Conservation (phyloP, 2,888 invertebrate species). For the Chamaedrilus cognettii region DNA sequence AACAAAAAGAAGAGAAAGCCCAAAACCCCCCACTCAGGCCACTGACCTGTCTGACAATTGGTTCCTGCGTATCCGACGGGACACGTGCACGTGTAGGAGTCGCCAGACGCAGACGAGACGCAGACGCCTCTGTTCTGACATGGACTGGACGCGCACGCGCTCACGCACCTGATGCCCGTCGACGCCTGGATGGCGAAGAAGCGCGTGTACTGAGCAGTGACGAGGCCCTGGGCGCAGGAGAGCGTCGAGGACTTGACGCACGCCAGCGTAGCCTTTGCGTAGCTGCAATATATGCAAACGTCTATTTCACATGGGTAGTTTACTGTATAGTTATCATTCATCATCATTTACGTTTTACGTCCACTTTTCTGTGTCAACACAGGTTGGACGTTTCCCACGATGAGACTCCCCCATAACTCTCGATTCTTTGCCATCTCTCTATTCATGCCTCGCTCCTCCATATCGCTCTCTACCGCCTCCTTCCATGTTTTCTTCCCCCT, state of each 20-base stretch:
- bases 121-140: constrained; percentile 2
- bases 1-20: no score
- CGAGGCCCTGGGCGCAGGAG: background rate
- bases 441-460: no score
- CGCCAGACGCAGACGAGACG: background rate
- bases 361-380: no score
- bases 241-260: background rate
- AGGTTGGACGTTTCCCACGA: no score
- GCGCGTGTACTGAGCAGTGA: background rate
- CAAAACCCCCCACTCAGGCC: no score
- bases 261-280: background rate
- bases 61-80: background rate
- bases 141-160: background rate
- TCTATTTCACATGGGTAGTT: no score
- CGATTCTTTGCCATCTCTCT: no score
- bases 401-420: no score
- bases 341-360: background rate
- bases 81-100: background rate
- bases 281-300: no score
- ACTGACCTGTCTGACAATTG: constrained; percentile 1
- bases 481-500: no score
- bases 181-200: background rate
- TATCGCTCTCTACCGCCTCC: no score
- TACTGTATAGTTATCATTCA: background rate
- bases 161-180: constrained; percentile 4